Evolutionary conservation across 1,140 invertebrate species (phyloP).

Genomic region (Asobara japonica): DNA sequence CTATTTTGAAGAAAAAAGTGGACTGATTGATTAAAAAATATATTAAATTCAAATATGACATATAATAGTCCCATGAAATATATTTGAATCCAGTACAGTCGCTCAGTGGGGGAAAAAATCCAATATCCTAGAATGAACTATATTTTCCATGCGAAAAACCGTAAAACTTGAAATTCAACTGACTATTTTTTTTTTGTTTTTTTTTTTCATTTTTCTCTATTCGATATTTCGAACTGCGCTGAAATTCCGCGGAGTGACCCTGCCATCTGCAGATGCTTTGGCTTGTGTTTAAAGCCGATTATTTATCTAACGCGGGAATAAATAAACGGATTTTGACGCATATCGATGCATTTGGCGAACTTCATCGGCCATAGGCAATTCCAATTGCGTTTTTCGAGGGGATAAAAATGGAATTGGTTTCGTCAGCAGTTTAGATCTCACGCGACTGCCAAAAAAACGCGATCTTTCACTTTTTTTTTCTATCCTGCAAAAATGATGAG

Average conservation of each 20-base stretch:
- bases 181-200: not conserved
- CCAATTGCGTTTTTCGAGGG: not conserved
- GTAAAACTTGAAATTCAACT: not conserved
- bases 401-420: slow-evolving; percentile 20
- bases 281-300: slow-evolving; percentile 25
- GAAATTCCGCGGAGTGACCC: slow-evolving; percentile 7
- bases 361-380: slow-evolving; percentile 20
- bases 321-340: slow-evolving; percentile 23
- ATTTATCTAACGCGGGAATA: slow-evolving; percentile 26
- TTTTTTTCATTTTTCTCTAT: not conserved
- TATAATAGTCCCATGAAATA: too few relatives aligned
- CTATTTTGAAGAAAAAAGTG: too few relatives aligned
- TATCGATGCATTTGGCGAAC: slow-evolving; percentile 37
- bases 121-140: too few relatives aligned
- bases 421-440: not conserved
- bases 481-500: not conserved
- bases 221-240: not conserved
- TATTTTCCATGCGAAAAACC: too few relatives aligned
- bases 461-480: not conserved
- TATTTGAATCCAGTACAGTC: too few relatives aligned
- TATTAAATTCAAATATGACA: too few relatives aligned
- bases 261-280: slow-evolving; percentile 23
- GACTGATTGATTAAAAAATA: too few relatives aligned
- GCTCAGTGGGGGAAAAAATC: too few relatives aligned
- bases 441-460: not conserved